Evolutionary conservation across 2,888 invertebrate genomes (phyloP).

Genomic region (Drosophila niveifrons): DNA sequence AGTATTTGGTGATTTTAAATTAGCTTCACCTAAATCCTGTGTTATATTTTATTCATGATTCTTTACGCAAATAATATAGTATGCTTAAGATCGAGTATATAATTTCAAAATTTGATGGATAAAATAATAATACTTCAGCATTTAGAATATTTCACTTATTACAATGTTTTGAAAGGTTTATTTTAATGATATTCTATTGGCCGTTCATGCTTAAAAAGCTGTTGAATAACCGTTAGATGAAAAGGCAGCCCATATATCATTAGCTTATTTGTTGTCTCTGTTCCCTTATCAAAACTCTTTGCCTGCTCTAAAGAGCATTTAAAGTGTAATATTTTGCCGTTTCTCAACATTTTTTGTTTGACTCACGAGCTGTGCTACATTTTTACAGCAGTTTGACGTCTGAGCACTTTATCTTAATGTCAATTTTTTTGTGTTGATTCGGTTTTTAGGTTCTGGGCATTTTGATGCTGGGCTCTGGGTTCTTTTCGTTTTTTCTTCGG

Average conservation of each 20-base stretch:
- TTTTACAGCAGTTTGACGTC: slow-evolving; percentile 55
- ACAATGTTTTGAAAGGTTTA: background rate
- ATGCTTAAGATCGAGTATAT: no score
- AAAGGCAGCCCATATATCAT: background rate
- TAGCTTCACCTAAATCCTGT: no score
- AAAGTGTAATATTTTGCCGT: slow-evolving; percentile 16
- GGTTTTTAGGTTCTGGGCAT: slow-evolving; percentile 34
- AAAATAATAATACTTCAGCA: background rate
- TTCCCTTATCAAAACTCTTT: background rate
- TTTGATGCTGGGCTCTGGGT: slow-evolving; percentile 21
- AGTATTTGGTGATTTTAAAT: background rate
- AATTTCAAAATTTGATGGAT: no score
- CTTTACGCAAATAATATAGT: no score
- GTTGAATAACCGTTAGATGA: background rate
- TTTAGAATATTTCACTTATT: background rate
- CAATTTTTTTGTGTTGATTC: slow-evolving; percentile 46
- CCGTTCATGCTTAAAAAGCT: background rate
- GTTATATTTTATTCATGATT: no score
- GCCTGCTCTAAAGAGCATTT: slow-evolving; percentile 9
- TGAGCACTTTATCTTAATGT: slow-evolving; percentile 77
- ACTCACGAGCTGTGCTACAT: slow-evolving; percentile 33
- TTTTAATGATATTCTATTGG: background rate
- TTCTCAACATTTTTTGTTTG: slow-evolving; percentile 5
- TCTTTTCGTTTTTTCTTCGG: slow-evolving; percentile 12
- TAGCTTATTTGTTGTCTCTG: background rate